A percentile compares a stretch with the other conserved stretches of the same genome.
Evolutionary conservation across 2,113 vertebrate species (phyloP).

Genomic region (Pao palembangensis): DNA sequence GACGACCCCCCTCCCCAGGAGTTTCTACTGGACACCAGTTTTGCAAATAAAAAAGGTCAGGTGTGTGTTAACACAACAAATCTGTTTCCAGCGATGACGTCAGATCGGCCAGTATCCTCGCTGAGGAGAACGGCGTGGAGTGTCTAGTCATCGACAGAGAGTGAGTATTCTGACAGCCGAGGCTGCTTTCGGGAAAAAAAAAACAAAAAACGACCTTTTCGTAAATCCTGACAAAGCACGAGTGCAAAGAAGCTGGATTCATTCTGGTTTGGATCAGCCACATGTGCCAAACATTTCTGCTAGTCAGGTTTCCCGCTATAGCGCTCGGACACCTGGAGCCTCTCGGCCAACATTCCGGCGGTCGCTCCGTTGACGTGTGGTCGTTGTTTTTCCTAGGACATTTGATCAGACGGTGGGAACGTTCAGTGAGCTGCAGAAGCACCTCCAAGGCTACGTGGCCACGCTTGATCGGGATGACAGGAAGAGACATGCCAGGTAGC

Average conservation of each 20-base stretch:
- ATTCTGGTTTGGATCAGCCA: no score
- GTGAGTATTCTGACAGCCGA: slow-evolving; percentile 57
- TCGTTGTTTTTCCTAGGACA: slow-evolving; percentile 56
- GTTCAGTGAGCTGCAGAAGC: slow-evolving; percentile 77
- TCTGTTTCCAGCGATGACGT: slow-evolving; percentile 70
- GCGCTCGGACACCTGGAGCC: neutral
- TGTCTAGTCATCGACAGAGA: slow-evolving; percentile 78
- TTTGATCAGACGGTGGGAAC: slow-evolving; percentile 78
- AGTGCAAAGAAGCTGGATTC: no score
- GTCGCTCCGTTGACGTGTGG: neutral
- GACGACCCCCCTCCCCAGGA: neutral
- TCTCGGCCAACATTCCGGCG: slow-evolving; percentile 8
- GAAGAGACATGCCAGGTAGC: slow-evolving; percentile 74
- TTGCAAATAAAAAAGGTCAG: neutral
- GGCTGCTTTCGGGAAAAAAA: no score
- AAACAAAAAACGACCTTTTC: no score
- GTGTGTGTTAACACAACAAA: neutral
- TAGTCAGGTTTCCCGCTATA: no score
- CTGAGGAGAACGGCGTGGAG: slow-evolving; percentile 75
- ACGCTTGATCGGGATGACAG: slow-evolving; percentile 74
- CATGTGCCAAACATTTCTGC: neutral
- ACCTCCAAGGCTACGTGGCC: slow-evolving; percentile 77
- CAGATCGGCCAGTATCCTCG: slow-evolving; percentile 76
- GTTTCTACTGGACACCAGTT: no score
- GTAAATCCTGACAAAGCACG: no score